phyloP scores from a whole-genome alignment of 2,888 invertebrate genomes.

The Strigamia maritima region DNA sequence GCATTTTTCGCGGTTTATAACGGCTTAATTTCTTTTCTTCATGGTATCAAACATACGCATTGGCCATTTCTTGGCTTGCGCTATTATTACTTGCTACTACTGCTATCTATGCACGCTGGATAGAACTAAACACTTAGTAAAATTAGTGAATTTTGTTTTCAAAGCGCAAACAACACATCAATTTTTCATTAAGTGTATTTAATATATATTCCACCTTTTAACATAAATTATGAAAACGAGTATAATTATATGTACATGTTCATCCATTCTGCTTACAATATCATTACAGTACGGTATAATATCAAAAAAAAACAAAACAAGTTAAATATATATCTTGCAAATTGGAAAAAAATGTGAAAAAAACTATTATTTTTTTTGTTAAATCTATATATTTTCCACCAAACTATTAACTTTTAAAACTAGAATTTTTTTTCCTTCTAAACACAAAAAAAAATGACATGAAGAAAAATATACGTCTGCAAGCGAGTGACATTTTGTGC shows the following conservation, averaged over 20 bases:
- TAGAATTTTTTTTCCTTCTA: not conserved
- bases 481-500: constrained; percentile 10
- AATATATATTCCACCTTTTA: constrained; percentile 19
- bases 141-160: not conserved
- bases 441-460: not conserved
- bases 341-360: not conserved
- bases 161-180: not conserved
- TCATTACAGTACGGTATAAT: not conserved
- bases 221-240: constrained; percentile 20
- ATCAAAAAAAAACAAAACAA: not conserved
- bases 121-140: not conserved
- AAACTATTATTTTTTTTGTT: not conserved
- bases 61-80: not conserved
- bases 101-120: not conserved
- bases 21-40: not conserved
- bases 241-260: constrained; percentile 24
- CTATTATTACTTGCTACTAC: not conserved
- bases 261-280: constrained; percentile 24
- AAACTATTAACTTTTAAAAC: not conserved
- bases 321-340: not conserved
- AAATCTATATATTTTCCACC: not conserved
- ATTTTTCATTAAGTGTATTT: constrained; percentile 26
- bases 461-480: not conserved
- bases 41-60: not conserved
- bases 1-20: not conserved